These are phyloP conservation scores for Pelosia muscerda DNA, from an alignment of 2,888 invertebrate species.

Conservation along the genomic window DNA sequence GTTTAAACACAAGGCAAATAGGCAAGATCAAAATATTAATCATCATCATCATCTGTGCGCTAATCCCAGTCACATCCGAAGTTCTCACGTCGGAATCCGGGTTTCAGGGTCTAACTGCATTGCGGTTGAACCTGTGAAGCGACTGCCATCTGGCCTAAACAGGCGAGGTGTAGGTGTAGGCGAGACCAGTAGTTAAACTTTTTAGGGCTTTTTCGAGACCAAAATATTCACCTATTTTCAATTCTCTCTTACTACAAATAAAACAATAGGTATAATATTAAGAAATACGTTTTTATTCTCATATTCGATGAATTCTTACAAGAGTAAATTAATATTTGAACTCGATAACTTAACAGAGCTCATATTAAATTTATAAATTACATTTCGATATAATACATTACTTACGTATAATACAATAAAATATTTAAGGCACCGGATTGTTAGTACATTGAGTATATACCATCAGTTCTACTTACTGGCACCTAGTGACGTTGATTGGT, in stretches of 20 bases:
- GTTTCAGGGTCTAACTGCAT: no score
- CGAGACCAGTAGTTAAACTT: no score
- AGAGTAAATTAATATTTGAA: conserved; percentile 69
- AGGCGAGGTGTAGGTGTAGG: no score
- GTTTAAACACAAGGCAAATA: no score
- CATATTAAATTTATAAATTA: conserved; percentile 78
- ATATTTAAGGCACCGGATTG: conserved; percentile 73
- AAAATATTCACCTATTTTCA: no score
- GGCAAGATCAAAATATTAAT: no score
- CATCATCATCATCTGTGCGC: no score
- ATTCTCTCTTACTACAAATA: conserved; percentile 31
- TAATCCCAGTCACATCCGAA: no score
- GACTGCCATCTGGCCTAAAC: no score
- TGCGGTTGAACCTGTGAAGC: no score
- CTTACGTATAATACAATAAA: conserved; percentile 69
- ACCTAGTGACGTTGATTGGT: conserved; percentile 35
- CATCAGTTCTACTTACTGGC: conserved; percentile 60
- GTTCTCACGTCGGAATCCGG: no score
- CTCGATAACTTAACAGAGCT: conserved; percentile 63
- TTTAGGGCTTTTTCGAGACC: no score
- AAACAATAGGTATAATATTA: conserved; percentile 49
- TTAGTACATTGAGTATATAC: conserved; percentile 69
- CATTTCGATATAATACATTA: conserved; percentile 68
- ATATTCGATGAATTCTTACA: conserved; percentile 74
- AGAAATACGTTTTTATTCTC: conserved; percentile 62